Percentiles rank a stretch among this genome's conserved stretches.
Conservation (phyloP, 2,888 invertebrate genomes). For the Stratiomys singularior region DNA sequence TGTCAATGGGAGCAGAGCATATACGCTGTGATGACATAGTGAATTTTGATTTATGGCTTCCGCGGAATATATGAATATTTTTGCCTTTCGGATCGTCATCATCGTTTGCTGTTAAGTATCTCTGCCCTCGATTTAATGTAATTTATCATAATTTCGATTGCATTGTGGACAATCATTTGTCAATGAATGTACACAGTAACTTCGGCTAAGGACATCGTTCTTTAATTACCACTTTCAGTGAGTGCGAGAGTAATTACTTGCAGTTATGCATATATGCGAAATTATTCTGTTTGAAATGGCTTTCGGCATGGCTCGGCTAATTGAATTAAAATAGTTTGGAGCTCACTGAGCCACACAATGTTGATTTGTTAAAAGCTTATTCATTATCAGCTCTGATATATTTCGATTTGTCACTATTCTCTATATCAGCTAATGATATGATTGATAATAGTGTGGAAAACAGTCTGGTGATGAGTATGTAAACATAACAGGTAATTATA, state of each 20-base stretch:
- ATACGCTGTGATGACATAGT: conserved; percentile 32
- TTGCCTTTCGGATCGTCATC: conserved; percentile 19
- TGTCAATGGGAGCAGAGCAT: conserved; percentile 16
- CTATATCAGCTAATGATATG: no score
- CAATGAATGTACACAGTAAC: background rate
- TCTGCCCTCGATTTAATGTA: conserved; percentile 5
- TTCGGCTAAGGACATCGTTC: background rate
- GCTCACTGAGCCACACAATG: background rate
- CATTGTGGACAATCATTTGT: conserved; percentile 24
- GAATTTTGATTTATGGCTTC: conserved; percentile 32
- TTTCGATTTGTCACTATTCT: no score
- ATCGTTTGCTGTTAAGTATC: conserved; percentile 13
- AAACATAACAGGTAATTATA: no score
- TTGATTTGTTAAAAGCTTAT: no score
- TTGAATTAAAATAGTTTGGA: background rate
- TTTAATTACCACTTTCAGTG: background rate
- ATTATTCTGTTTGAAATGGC: no score
- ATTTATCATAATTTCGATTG: conserved; percentile 42
- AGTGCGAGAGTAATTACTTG: background rate
- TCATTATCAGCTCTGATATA: no score
- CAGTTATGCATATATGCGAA: background rate
- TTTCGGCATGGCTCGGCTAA: background rate
- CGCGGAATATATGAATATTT: conserved; percentile 27
- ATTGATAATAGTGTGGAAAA: no score
- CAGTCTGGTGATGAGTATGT: no score